Evolutionary conservation across 2,888 invertebrate species (phyloP), one percentile per base, ranked within the genome.

Genomic region (Chrysina gloriosa): DNA sequence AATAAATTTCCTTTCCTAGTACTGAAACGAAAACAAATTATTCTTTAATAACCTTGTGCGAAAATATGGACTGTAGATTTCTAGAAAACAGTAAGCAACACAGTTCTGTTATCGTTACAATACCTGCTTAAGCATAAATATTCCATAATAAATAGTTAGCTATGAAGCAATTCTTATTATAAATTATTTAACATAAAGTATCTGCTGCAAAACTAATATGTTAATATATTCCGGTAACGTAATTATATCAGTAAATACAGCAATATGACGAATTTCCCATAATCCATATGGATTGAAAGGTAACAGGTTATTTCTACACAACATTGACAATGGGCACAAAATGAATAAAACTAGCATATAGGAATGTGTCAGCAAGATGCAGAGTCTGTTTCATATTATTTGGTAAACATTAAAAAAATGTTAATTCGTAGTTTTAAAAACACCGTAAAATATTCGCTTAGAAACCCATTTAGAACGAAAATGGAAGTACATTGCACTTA

Each of bases 21-120:
- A 63, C 63, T 63, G 63, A 34, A 63, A 63, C 23, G 29, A 34
- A 45, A 63, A n/a, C n/a, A n/a, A 63, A 63, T 16, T 45, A 23
- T 2, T 42, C 5, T 29, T 11, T 63, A 63, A 63, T 63, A 45
- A 6, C n/a, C 3, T 39, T 34, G 16, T 16, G 47, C 63, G 25
- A 63, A 63, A 63, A 63, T 47, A 63, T 63, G 45, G 21, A 63
- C 47, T 63, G 31, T 21, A 29, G 29, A 6, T 11, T 11, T 45
- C 31, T 36, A 31, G 23, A 63, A 14, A 16, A n/a, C n/a, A 42
- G 31, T 42, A 39, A 5, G 42, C 16, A 39, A 39, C 31, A 23
- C 11, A 3, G 1, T 42, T 25, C 25, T 11, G 7, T 23, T 42
- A 34, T 9, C 19, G 6, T 25, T 27, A 42, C 42, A 42, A 42